These are phyloP conservation scores for Drosophila planitibia DNA, from an alignment of 2,888 invertebrate genomes.

Conservation along the genomic window DNA sequence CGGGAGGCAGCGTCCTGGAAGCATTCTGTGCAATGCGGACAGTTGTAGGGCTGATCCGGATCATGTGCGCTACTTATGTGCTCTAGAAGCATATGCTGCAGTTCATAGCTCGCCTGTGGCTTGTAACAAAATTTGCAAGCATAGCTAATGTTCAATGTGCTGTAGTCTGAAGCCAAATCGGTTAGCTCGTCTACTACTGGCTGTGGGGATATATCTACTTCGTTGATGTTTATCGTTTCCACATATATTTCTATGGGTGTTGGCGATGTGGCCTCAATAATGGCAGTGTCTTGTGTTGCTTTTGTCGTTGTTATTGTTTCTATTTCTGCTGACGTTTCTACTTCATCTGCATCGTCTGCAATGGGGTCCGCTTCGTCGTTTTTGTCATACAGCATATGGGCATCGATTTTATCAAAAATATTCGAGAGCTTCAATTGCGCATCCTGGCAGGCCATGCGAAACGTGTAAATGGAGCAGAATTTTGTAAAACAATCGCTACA, in stretches of 20 bases:
- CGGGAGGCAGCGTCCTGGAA: conserved; percentile 82
- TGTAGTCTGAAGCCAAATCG: conserved; percentile 33
- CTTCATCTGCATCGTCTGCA: conserved; percentile 6
- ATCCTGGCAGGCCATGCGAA: conserved; percentile 77
- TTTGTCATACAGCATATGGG: conserved; percentile 68
- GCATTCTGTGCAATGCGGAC: conserved; percentile 73
- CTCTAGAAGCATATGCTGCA: conserved; percentile 71
- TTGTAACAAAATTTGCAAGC: conserved; percentile 79
- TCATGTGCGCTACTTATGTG: conserved; percentile 74
- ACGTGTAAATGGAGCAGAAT: conserved; percentile 77
- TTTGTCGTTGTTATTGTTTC: conserved; percentile 25
- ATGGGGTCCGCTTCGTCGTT: conserved; percentile 32
- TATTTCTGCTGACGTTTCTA: conserved; percentile 15
- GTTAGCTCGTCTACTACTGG: conserved; percentile 18
- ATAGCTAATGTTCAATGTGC: conserved; percentile 56
- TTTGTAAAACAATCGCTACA: conserved; percentile 82
- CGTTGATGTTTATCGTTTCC: conserved; percentile 46
- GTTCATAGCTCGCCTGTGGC: conserved; percentile 68
- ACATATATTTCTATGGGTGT: conserved; percentile 53
- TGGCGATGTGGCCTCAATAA: conserved; percentile 33
- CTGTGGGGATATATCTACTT: conserved; percentile 13
- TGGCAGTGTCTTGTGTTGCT: conserved; percentile 71
- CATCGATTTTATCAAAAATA: conserved; percentile 83
- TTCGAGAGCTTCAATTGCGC: conserved; percentile 79
- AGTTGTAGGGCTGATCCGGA: conserved; percentile 77